These are phyloP conservation scores for Altica lythri DNA, from an alignment of 2,888 invertebrate species.

Conservation along the genomic window DNA sequence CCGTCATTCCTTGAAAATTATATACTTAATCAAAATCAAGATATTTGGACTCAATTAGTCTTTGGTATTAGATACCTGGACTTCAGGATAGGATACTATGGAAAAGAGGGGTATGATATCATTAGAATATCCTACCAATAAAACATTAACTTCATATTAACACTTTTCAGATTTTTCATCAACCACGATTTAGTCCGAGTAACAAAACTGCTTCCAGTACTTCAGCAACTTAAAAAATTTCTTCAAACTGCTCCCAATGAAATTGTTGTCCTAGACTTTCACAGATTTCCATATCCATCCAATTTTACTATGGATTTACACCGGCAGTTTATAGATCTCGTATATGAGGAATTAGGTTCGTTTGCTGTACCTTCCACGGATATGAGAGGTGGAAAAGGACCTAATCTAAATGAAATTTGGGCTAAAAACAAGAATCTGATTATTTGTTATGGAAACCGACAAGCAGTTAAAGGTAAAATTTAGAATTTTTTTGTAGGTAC, in stretches of 20 bases:
- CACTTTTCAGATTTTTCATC: slow-evolving; percentile 68
- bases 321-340: slow-evolving; percentile 58
- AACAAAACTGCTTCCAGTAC: slow-evolving; percentile 67
- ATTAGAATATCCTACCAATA: too few species aligned
- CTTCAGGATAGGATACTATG: slow-evolving; percentile 75
- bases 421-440: slow-evolving; percentile 62
- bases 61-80: slow-evolving; percentile 84
- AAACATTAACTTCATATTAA: too few species aligned
- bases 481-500: too few species aligned
- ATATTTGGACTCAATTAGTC: slow-evolving; percentile 82
- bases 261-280: slow-evolving; percentile 79
- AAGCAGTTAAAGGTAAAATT: slow-evolving; percentile 57
- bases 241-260: slow-evolving; percentile 69
- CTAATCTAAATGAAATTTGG: slow-evolving; percentile 65
- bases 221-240: slow-evolving; percentile 73
- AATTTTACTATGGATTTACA: slow-evolving; percentile 54
- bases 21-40: slow-evolving; percentile 72
- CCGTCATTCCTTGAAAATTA: slow-evolving; percentile 57
- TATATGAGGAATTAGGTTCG: slow-evolving; percentile 61
- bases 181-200: slow-evolving; percentile 75
- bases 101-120: slow-evolving; percentile 45
- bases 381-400: slow-evolving; percentile 57
- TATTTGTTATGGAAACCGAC: slow-evolving; percentile 63
- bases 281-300: slow-evolving; percentile 70
- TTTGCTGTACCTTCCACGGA: slow-evolving; percentile 59